phyloP scores from a whole-genome alignment of 2,797 vertebrate species.

The Adelosebastes latens region DNA sequence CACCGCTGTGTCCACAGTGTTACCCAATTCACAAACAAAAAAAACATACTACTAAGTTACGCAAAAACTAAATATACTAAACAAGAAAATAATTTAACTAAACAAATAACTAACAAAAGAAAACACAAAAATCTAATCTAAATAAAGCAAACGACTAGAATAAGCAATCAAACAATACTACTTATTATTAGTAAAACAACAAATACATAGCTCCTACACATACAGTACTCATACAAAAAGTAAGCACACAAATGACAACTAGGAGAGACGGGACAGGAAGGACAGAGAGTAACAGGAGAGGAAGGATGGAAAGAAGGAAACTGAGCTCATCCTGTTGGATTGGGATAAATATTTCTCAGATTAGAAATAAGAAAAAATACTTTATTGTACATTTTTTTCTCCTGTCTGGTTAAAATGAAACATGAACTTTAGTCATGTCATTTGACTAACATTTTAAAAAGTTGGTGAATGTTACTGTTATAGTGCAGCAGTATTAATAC shows the following conservation, averaged over 20 bases:
- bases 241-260: background rate
- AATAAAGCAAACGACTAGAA: too few relatives aligned
- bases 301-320: conserved; percentile 26
- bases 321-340: background rate
- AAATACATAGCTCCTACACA: background rate
- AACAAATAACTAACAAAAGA: too few relatives aligned
- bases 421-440: background rate
- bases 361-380: background rate
- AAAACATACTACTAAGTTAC: too few relatives aligned
- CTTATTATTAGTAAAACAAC: too few relatives aligned
- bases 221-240: background rate
- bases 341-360: background rate
- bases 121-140: too few relatives aligned
- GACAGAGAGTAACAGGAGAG: background rate
- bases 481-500: background rate
- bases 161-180: too few relatives aligned
- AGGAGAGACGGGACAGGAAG: background rate
- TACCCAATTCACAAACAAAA: too few relatives aligned
- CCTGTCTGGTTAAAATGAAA: background rate
- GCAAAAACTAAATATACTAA: too few relatives aligned
- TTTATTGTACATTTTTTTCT: fast-evolving
- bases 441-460: background rate
- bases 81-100: too few relatives aligned
- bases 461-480: background rate
- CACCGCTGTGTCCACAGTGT: too few relatives aligned